These are phyloP conservation scores for Channa maculata DNA, from an alignment of 2,113 vertebrate species.

Conservation along the genomic window DNA sequence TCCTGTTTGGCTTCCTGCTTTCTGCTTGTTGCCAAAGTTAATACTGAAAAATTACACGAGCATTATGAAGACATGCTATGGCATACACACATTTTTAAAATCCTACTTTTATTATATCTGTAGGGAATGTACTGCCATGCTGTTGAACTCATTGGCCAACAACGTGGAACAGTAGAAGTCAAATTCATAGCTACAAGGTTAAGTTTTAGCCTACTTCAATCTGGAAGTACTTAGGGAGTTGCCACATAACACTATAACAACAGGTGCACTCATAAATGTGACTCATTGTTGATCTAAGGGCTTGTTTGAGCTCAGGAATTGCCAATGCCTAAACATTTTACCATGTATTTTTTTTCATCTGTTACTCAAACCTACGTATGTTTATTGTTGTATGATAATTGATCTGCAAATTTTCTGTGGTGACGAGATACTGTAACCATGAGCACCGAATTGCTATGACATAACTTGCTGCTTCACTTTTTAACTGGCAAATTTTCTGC, in stretches of 20 bases:
- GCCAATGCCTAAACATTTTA: slow-evolving; percentile 7
- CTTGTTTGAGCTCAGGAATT: slow-evolving; percentile 29
- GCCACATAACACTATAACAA: slow-evolving; percentile 40
- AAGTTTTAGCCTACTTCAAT: slow-evolving; percentile 16
- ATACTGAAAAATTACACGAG: neutral
- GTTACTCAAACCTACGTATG: neutral
- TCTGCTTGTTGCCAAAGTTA: slow-evolving; percentile 3
- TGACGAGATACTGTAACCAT: neutral
- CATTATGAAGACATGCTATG: neutral
- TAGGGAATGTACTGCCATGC: too few relatives aligned
- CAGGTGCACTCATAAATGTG: slow-evolving; percentile 23
- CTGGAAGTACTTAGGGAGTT: slow-evolving; percentile 34
- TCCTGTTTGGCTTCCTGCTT: neutral
- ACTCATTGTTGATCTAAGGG: slow-evolving; percentile 64
- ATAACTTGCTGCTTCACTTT: neutral
- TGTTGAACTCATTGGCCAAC: neutral
- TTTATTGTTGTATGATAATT: slow-evolving; percentile 10
- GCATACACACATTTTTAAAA: neutral
- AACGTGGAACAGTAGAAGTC: slow-evolving; percentile 14
- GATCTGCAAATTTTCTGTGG: slow-evolving; percentile 12
- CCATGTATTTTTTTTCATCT: neutral
- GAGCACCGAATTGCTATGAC: neutral
- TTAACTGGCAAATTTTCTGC: slow-evolving; percentile 7
- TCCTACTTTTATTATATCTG: too few relatives aligned
- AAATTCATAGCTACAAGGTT: slow-evolving; percentile 21